Percentiles rank a stretch among this genome's conserved stretches.
Evolutionary conservation across 2,888 invertebrate species (phyloP).

Genomic region (Antheraea yamamai): DNA sequence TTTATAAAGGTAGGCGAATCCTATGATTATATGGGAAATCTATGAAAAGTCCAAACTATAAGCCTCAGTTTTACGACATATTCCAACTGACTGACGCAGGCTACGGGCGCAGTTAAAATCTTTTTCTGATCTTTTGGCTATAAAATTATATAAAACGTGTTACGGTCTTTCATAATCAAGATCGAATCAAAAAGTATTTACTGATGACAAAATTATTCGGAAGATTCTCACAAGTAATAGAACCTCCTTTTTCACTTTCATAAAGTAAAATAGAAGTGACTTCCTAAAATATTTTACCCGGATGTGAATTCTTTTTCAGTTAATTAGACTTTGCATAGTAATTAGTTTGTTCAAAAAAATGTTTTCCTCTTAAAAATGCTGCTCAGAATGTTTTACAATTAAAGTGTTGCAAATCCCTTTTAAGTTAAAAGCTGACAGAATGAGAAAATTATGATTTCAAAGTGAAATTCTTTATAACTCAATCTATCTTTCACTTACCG

Average conservation of each 20-base stretch:
- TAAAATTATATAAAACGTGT: not conserved
- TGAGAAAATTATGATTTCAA: slow-evolving; percentile 38
- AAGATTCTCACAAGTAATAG: not conserved
- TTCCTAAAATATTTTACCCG: slow-evolving; percentile 18
- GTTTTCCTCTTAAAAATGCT: slow-evolving; percentile 42
- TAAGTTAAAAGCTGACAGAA: slow-evolving; percentile 63
- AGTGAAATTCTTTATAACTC: slow-evolving; percentile 38
- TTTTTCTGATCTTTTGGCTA: not conserved
- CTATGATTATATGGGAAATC: not conserved
- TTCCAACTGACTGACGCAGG: no score
- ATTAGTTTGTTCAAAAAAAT: slow-evolving; percentile 51
- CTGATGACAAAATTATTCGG: not conserved
- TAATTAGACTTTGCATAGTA: slow-evolving; percentile 76
- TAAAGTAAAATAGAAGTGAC: slow-evolving; percentile 15
- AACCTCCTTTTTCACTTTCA: not conserved
- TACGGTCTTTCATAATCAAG: not conserved
- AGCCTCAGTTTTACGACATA: not conserved
- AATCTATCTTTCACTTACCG: slow-evolving; percentile 29
- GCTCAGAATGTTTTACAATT: slow-evolving; percentile 3
- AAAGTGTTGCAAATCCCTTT: slow-evolving; percentile 32
- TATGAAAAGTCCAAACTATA: not conserved
- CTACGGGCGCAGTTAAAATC: no score
- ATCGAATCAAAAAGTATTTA: not conserved
- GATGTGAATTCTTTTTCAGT: slow-evolving; percentile 52
- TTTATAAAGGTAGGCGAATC: not conserved